Conservation (phyloP, 2,113 vertebrate genomes). For the Scophthalmus maximus region DNA sequence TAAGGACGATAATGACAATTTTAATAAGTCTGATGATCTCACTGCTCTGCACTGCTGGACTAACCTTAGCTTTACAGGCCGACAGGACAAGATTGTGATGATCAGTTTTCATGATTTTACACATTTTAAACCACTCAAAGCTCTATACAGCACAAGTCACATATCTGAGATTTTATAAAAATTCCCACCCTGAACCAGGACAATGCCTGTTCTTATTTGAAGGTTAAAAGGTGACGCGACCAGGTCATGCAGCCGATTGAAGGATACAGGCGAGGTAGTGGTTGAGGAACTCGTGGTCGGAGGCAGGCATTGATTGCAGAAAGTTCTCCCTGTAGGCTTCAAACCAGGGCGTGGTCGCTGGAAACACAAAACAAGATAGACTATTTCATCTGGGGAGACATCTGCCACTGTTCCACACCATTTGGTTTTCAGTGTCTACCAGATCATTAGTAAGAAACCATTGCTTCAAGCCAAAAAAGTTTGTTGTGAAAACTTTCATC, state of each 20-base stretch:
- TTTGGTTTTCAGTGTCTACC: neutral
- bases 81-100: too few relatives aligned
- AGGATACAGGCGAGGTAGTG: constrained; percentile 99
- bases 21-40: too few relatives aligned
- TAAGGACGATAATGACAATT: too few relatives aligned
- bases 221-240: neutral
- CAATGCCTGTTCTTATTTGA: too few relatives aligned
- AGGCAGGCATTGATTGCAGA: constrained; percentile 94
- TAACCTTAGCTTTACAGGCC: too few relatives aligned
- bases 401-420: neutral
- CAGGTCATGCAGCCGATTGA: constrained; percentile 40
- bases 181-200: too few relatives aligned
- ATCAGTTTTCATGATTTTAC: too few relatives aligned
- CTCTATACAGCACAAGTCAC: too few relatives aligned
- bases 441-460: neutral
- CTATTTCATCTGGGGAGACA: too few relatives aligned
- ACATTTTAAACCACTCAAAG: too few relatives aligned
- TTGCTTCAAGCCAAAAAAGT: neutral
- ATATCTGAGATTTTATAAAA: too few relatives aligned
- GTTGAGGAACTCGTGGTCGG: constrained; percentile 97
- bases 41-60: too few relatives aligned
- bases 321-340: constrained; percentile 97
- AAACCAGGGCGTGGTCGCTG: constrained; percentile 98
- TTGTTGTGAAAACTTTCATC: neutral
- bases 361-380: constrained; percentile 71